Conservation (phyloP, 30 jellyfish, hydroid and myxozoan species). For the Turritopsis dohrnii region DNA sequence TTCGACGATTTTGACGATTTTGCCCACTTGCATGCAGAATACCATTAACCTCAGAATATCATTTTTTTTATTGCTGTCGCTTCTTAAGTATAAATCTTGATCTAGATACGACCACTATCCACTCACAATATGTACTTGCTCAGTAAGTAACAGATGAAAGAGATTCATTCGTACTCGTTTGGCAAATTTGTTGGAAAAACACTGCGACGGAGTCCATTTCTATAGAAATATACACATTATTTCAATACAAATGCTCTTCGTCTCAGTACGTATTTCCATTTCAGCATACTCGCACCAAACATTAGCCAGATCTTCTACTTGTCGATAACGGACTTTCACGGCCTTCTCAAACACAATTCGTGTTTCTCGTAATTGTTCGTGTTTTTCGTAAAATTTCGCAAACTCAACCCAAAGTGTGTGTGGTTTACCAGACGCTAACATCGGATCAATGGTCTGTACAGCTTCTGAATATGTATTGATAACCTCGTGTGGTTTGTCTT, state of each 20-base stretch:
- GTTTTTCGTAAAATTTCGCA: constrained; percentile 88
- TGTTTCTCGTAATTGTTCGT: constrained; percentile 77
- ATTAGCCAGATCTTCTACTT: constrained; percentile 83
- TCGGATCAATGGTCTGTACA: constrained; percentile 91
- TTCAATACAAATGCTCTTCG: constrained; percentile 30
- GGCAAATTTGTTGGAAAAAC: too few relatives aligned
- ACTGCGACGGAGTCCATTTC: not conserved
- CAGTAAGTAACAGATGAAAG: too few relatives aligned
- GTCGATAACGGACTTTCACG: constrained; percentile 57
- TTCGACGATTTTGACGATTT: too few relatives aligned
- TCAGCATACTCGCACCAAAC: constrained; percentile 95
- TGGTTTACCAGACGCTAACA: constrained; percentile 89
- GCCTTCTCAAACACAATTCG: constrained; percentile 86
- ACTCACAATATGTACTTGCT: too few relatives aligned
- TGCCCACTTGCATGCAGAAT: too few relatives aligned
- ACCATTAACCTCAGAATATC: too few relatives aligned
- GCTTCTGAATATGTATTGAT: constrained; percentile 89
- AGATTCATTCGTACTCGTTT: too few relatives aligned
- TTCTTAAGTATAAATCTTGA: too few relatives aligned
- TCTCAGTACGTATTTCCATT: constrained; percentile 86
- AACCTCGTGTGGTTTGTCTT: constrained; percentile 71
- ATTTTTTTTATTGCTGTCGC: too few relatives aligned
- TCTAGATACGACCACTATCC: too few relatives aligned
- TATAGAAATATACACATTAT: not conserved
- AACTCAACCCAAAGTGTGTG: constrained; percentile 92